phyloP scores from a whole-genome alignment of 2,888 invertebrate genomes.

The Mylabris sibirica region DNA sequence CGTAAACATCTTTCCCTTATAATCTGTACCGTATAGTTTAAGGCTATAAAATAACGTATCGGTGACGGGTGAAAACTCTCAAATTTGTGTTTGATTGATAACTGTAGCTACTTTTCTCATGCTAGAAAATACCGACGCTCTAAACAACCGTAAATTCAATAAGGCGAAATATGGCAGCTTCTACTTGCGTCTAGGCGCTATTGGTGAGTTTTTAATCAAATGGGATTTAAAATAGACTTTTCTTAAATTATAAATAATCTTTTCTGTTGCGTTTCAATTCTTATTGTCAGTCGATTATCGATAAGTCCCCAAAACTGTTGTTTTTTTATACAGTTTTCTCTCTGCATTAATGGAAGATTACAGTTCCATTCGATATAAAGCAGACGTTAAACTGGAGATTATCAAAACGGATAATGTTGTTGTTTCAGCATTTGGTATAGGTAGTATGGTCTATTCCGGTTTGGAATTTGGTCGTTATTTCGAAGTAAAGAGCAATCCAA shows the following conservation, averaged over 20 bases:
- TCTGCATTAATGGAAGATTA: background rate
- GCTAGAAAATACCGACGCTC: slow-evolving; percentile 16
- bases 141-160: slow-evolving; percentile 13
- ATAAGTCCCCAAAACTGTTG: too few species aligned
- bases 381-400: slow-evolving; percentile 24
- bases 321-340: too few species aligned
- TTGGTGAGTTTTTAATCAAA: slow-evolving; percentile 63
- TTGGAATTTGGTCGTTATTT: slow-evolving; percentile 95
- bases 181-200: slow-evolving; percentile 84
- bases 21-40: too few species aligned
- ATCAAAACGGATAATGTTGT: slow-evolving; percentile 60
- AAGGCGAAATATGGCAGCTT: slow-evolving; percentile 76
- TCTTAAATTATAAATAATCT: too few species aligned
- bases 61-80: too few species aligned
- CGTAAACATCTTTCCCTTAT: too few species aligned
- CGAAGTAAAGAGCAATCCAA: slow-evolving; percentile 78
- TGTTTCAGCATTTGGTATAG: slow-evolving; percentile 90
- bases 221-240: too few species aligned
- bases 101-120: too few species aligned
- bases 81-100: too few species aligned
- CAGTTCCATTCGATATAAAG: slow-evolving; percentile 16
- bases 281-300: too few species aligned
- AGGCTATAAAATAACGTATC: too few species aligned
- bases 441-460: slow-evolving; percentile 96
- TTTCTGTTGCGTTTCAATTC: too few species aligned